Evolutionary conservation across 2,888 invertebrate genomes (phyloP), one percentile per base, ranked within the genome.

Genomic region (Eupithecia abbreviata): DNA sequence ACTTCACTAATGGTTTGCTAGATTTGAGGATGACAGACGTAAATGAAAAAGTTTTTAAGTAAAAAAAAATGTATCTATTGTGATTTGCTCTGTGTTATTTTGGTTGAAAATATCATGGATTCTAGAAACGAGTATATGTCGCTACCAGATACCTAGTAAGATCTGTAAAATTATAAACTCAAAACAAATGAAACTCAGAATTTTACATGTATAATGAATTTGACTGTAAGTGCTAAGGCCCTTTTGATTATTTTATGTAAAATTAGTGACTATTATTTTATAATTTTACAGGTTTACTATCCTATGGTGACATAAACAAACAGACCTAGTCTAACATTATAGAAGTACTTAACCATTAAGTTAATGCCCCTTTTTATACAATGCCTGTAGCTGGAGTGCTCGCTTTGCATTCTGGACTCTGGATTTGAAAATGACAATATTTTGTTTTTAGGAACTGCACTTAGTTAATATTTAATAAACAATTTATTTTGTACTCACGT

Each of bases 381-480:
- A 62, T 30, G 6, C 3, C 58, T 58, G 62, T 62, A 62, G 30
- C 62, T 3, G 62, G 18, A 30, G 30, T 62, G 62, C 18, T 62
- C 6, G 62, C 3, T 62, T 62, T 62, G 62, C 62, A 62, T 58
- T 58, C 58, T 55, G 18, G 30, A 4, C 62, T 30, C 58, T 9
- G 18, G 18, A 58, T 58, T 9, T 58, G 58, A 58, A 58, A 62
- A 30, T 30, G 62, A 12, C 4, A 30, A 62, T 30, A 62, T 62
- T 58, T 18, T 62, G 62, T 62, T 62, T 62, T 18, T 62, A 62
- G 62, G 62, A 62, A 62, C 30, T n/a, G 58, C 12, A 12, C 10
- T 62, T 12, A 62, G 62, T 62, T 62, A 62, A 62, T 62, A 30
- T 62, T 30, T 30, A 30, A 76, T 72, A 75, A 75, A 68, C 18